A percentile compares a stretch with the other conserved stretches of the same genome.
phyloP scores from a whole-genome alignment of 2,797 vertebrate genomes.

The Tapirus indicus region DNA sequence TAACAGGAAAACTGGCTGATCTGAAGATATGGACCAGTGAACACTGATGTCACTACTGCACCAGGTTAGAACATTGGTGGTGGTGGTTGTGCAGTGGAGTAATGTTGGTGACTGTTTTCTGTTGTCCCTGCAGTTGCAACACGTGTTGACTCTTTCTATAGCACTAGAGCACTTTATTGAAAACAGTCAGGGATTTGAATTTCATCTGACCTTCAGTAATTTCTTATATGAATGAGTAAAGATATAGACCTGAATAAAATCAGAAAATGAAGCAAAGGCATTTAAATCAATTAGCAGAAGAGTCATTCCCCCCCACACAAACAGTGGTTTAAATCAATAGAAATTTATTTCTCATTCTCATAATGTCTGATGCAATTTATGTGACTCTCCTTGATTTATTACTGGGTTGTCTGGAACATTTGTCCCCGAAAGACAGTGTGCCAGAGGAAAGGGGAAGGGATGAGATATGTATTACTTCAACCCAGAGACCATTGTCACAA shows the following conservation, averaged over 20 bases:
- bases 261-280: background rate
- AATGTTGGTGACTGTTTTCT: background rate
- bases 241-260: background rate
- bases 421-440: background rate
- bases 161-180: background rate
- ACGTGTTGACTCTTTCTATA: background rate
- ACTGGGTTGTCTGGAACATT: background rate
- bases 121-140: background rate
- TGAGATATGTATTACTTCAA: background rate
- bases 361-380: background rate
- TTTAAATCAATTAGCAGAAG: background rate
- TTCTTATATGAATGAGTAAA: background rate
- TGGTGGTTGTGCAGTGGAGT: background rate
- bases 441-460: background rate
- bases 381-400: background rate
- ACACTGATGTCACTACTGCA: background rate
- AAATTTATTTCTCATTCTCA: background rate
- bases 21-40: background rate
- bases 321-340: background rate
- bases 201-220: background rate
- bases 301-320: background rate
- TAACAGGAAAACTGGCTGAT: background rate
- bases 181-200: background rate
- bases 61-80: background rate
- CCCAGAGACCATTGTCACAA: background rate